These are phyloP conservation scores for Ptychoptera albimana DNA, from an alignment of 2,888 invertebrate genomes.

Conservation along the genomic window DNA sequence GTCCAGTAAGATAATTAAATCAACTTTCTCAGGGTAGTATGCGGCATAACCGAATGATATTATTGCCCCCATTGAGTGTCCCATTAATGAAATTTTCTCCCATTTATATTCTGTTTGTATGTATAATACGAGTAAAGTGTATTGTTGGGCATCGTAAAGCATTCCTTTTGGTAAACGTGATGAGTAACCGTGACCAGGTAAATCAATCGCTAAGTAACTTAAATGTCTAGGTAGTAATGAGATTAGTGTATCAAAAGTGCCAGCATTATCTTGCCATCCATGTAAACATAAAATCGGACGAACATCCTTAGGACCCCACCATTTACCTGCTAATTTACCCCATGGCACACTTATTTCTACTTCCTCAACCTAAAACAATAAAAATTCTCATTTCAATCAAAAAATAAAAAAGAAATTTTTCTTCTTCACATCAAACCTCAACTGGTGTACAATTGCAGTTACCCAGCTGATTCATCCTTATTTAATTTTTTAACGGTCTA, in stretches of 20 bases:
- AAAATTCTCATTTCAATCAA: background rate
- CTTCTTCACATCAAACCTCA: too few species aligned
- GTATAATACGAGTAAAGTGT: slow-evolving; percentile 33
- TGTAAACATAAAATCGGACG: slow-evolving; percentile 54
- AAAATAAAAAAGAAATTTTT: too few species aligned
- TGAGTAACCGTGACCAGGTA: slow-evolving; percentile 56
- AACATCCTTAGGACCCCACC: slow-evolving; percentile 48
- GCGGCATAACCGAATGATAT: slow-evolving; percentile 42
- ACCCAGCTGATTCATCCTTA: too few species aligned
- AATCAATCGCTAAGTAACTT: slow-evolving; percentile 43
- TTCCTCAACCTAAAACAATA: slow-evolving; percentile 36
- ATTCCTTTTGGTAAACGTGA: slow-evolving; percentile 47
- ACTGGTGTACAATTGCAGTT: too few species aligned
- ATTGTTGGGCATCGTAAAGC: slow-evolving; percentile 31
- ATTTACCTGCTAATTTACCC: slow-evolving; percentile 51
- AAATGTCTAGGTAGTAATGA: slow-evolving; percentile 37
- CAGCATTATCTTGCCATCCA: slow-evolving; percentile 68
- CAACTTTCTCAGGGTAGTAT: slow-evolving; percentile 39
- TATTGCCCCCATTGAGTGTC: slow-evolving; percentile 52
- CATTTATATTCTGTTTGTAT: slow-evolving; percentile 48
- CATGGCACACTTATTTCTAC: slow-evolving; percentile 48
- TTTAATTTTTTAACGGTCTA: too few species aligned
- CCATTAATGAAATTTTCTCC: slow-evolving; percentile 48
- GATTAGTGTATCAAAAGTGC: slow-evolving; percentile 52
- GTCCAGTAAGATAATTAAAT: slow-evolving; percentile 23